phyloP scores from a whole-genome alignment of 2,113 vertebrate species.

The Orycteropus afer region DNA sequence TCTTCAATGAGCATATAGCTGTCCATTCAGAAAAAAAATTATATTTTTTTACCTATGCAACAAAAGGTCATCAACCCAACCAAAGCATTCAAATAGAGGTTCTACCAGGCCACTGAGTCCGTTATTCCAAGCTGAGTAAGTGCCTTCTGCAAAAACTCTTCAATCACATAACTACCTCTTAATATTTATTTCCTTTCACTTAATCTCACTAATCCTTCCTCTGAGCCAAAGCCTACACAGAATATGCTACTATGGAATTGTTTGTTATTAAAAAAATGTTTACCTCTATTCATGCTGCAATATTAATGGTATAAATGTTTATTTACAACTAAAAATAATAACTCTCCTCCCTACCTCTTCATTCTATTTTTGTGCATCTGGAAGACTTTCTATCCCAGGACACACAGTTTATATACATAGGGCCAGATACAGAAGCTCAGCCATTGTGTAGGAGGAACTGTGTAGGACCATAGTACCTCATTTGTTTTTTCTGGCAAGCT shows the following conservation, averaged over 20 bases:
- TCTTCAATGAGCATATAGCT: neutral
- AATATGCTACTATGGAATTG: neutral
- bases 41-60: neutral
- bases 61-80: neutral
- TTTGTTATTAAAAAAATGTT: neutral
- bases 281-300: neutral
- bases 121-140: neutral
- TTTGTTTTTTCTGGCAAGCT: conserved; percentile 70
- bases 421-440: conserved; percentile 56
- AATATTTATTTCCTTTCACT: neutral
- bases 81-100: neutral
- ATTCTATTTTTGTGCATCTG: neutral
- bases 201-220: neutral
- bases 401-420: conserved; percentile 14
- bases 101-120: neutral
- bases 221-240: neutral
- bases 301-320: neutral
- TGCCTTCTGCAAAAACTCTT: neutral
- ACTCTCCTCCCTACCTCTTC: neutral
- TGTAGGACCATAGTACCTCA: neutral
- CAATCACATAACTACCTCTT: neutral
- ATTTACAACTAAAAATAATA: neutral
- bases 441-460: neutral
- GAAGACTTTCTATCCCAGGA: conserved; percentile 18
- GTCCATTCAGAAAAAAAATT: conserved; percentile 10